Evolutionary conservation across 2,797 vertebrate genomes (phyloP).

Genomic region (Crypturellus tataupa): DNA sequence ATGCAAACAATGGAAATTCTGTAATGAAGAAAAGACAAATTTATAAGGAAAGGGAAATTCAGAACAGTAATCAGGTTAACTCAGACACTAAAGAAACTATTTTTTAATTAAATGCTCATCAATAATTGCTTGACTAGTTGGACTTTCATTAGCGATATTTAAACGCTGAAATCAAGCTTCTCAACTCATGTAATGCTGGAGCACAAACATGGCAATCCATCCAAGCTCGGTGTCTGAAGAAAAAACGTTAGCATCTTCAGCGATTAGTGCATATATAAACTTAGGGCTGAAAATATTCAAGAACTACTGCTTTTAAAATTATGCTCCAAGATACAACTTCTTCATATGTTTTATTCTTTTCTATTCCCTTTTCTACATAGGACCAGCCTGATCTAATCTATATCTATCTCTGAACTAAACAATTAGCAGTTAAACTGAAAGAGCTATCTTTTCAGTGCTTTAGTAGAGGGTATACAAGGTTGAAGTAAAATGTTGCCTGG

Average conservation of each 20-base stretch:
- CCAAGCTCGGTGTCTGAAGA: not conserved
- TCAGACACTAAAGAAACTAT: not conserved
- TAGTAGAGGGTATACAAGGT: not conserved
- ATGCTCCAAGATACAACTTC: not conserved
- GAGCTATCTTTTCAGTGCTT: not conserved
- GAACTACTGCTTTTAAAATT: not conserved
- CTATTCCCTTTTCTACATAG: not conserved
- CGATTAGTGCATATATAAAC: not conserved
- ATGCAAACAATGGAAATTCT: not conserved
- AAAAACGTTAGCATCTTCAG: not conserved
- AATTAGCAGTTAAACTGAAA: not conserved
- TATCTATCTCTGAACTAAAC: not conserved
- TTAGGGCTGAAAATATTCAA: not conserved
- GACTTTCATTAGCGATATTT: not conserved
- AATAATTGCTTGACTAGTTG: not conserved
- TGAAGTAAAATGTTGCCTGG: not conserved
- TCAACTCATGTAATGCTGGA: not conserved
- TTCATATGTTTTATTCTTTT: not conserved
- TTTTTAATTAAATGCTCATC: not conserved
- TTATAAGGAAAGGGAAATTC: not conserved
- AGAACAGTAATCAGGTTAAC: not conserved
- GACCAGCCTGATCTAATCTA: not conserved
- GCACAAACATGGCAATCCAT: not conserved
- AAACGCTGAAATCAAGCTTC: not conserved
- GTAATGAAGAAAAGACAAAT: not conserved